Base-by-base conservation (phyloP, 2,888 invertebrate genomes). In the Leistus spinibarbis region DNA sequence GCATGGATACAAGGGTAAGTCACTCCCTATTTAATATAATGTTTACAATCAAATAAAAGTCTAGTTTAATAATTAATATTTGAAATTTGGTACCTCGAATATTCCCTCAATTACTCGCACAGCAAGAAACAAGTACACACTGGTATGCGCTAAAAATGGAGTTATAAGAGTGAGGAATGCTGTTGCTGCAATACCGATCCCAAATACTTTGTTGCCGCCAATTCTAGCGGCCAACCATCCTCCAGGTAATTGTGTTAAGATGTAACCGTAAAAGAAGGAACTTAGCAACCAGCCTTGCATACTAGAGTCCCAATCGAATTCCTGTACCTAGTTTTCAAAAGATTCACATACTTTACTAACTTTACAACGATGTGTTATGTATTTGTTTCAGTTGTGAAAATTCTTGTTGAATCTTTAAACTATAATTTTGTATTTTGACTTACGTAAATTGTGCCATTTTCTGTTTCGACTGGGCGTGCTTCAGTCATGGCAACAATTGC, bases 401-500 rank as follows among this genome's bases (percentile, higher is more conserved):
- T 40, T 40, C 10, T 40, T 40, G 27, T 7, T 40, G 40, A n/a
- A n/a, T n/a, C n/a, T n/a, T n/a, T n/a, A n/a, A n/a, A n/a, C n/a
- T n/a, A n/a, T n/a, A n/a, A n/a, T 3, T 62, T 69, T 16, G 54
- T 23, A 68, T 5, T 56, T 70, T 40, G 13, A 86, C 89, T 89
- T 82, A 90, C 91, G 79, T 86, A 84, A 70, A 87, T 86, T 63
- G 88, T 90, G n/a, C 93, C 93, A 79, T 91, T 90, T 0, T 88
- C 89, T 74, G 90, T 86, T 56, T 86, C 86, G 3, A 89, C 88
- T 65, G 89, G 90, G 76, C 89, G 87, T 22, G 91, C 89, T 81
- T 92, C 91, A 0, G 93, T 95, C 97, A 98, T 98, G 77, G 96
- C 95, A 60, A 98, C 96, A 79, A 98, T 94, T 2, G 96, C 97